A percentile compares a stretch with the other conserved stretches of the same genome.
These are phyloP conservation scores for Bos javanicus DNA, from an alignment of 2,113 vertebrate genomes.

Conservation along the genomic window DNA sequence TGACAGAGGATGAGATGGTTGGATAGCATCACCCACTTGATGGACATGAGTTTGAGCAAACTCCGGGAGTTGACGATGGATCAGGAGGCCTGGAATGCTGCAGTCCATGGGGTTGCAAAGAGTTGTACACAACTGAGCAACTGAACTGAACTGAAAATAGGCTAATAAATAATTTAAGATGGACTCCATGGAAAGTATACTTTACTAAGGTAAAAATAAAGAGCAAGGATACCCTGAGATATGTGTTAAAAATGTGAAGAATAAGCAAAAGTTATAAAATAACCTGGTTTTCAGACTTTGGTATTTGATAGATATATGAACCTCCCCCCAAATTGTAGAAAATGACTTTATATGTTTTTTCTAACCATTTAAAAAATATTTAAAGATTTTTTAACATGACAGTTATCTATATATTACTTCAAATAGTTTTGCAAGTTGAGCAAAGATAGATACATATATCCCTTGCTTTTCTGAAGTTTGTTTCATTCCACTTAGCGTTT, in stretches of 20 bases:
- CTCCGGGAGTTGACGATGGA: rapidly evolving
- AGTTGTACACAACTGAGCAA: background rate
- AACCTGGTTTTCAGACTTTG: background rate
- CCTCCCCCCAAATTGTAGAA: background rate
- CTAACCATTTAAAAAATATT: background rate
- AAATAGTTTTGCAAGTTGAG: background rate
- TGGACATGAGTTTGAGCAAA: background rate
- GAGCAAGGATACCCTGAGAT: background rate
- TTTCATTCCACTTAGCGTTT: background rate
- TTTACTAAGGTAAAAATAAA: background rate
- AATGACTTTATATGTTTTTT: background rate
- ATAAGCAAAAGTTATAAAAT: background rate
- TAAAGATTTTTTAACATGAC: background rate
- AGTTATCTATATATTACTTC: background rate
- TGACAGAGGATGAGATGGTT: background rate
- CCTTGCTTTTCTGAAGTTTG: background rate
- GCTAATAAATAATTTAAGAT: background rate
- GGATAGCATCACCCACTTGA: background rate
- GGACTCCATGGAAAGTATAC: background rate
- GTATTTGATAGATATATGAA: background rate
- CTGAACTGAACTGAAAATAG: background rate
- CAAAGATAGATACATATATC: background rate
- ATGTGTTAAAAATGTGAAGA: background rate
- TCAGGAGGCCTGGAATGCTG: background rate
- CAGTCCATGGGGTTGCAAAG: background rate